Evolutionary conservation across 2,113 vertebrate genomes (phyloP).

Genomic region (Monopterus albus): DNA sequence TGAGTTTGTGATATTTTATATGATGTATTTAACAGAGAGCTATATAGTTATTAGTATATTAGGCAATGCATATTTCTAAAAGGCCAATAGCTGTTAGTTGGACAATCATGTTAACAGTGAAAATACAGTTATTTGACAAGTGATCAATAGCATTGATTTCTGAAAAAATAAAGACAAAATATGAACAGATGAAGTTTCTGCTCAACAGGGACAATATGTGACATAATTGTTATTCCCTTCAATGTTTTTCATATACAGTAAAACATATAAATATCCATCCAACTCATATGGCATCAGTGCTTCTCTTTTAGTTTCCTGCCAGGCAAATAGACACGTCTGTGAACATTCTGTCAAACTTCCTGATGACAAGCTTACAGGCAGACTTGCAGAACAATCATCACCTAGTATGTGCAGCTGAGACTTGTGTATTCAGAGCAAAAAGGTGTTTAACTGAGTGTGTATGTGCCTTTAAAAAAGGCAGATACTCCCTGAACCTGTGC

Average conservation of each 20-base stretch:
- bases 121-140: background rate
- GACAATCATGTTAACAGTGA: background rate
- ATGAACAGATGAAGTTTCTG: too few relatives aligned
- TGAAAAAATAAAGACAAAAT: too few relatives aligned
- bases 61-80: conserved; percentile 1
- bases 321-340: too few relatives aligned
- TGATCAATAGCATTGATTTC: too few relatives aligned
- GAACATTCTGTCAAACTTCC: too few relatives aligned
- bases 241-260: conserved; percentile 42
- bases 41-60: conserved; percentile 11
- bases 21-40: conserved; percentile 33
- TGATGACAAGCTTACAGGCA: too few relatives aligned
- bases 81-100: background rate
- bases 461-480: too few relatives aligned
- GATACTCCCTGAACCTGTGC: conserved; percentile 55
- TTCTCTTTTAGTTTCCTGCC: conserved; percentile 45
- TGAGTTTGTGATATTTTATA: conserved; percentile 24
- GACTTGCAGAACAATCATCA: conserved; percentile 49
- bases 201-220: too few relatives aligned
- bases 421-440: conserved; percentile 36
- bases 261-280: conserved; percentile 44
- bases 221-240: too few relatives aligned
- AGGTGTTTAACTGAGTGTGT: conserved; percentile 45
- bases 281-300: conserved; percentile 23
- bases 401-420: conserved; percentile 21